Conservation (phyloP, 2,113 vertebrate species). For the Labeo catla region DNA sequence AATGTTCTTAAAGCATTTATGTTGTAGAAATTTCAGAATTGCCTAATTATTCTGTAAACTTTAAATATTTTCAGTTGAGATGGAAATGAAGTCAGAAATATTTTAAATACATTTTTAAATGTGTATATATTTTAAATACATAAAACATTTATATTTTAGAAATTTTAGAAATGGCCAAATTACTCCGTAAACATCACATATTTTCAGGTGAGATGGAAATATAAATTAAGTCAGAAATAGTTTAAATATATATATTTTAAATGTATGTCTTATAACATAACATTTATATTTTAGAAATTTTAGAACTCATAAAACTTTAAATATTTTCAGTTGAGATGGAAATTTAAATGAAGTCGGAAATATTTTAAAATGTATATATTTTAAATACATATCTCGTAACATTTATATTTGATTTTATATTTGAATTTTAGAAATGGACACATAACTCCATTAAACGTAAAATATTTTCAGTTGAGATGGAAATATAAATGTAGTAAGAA, state of each 20-base stretch:
- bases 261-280: no score
- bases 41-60: background rate
- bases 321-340: background rate
- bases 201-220: background rate
- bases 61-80: background rate
- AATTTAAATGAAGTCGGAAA: background rate
- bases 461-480: background rate
- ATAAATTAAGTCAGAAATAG: background rate
- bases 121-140: background rate
- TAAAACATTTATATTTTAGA: background rate
- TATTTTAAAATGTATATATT: background rate
- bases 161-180: background rate
- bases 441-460: background rate
- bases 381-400: background rate
- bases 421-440: background rate
- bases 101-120: background rate
- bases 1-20: background rate
- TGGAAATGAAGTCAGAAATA: background rate
- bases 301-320: background rate
- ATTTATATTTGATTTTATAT: background rate
- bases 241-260: background rate
- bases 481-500: background rate
- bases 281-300: background rate
- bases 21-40: background rate
- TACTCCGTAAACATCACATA: background rate